These are phyloP conservation scores for Pachymerium ferrugineum DNA, from an alignment of 2,888 invertebrate genomes.

Conservation along the genomic window DNA sequence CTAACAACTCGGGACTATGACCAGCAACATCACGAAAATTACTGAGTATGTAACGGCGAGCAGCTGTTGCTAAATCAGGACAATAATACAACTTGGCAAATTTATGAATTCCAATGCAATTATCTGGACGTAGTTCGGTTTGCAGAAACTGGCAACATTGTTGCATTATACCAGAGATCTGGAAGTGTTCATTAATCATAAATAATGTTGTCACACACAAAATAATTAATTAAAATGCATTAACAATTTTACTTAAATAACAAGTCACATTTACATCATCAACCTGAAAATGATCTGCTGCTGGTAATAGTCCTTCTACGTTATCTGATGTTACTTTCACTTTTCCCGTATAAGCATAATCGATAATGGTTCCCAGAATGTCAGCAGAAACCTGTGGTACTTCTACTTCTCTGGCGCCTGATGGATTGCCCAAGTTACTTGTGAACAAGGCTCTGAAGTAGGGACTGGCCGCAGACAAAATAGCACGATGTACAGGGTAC, in stretches of 20 bases:
- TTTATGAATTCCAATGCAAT: conserved; percentile 65
- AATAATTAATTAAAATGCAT: neutral
- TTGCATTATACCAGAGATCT: conserved; percentile 57
- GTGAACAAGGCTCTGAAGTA: conserved; percentile 68
- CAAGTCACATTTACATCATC: neutral
- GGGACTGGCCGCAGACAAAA: conserved; percentile 65
- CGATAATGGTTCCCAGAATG: conserved; percentile 61
- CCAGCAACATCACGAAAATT: conserved; percentile 59
- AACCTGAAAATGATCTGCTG: conserved; percentile 68
- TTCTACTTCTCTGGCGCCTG: conserved; percentile 57
- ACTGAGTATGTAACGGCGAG: conserved; percentile 43
- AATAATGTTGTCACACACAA: neutral
- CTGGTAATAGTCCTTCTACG: conserved; percentile 63
- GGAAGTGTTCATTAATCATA: too few species aligned
- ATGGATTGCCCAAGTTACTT: conserved; percentile 58
- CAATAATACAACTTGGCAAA: conserved; percentile 67
- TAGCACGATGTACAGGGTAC: conserved; percentile 63
- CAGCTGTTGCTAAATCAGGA: conserved; percentile 56
- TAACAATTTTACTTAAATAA: neutral
- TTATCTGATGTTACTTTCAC: conserved; percentile 61
- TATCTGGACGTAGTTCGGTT: conserved; percentile 58
- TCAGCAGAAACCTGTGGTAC: conserved; percentile 50
- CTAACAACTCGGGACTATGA: conserved; percentile 60
- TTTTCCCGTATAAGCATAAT: conserved; percentile 67
- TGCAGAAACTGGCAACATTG: conserved; percentile 63